These are phyloP conservation scores for Oplegnathus fasciatus DNA, from an alignment of 2,113 vertebrate species.

Conservation along the genomic window DNA sequence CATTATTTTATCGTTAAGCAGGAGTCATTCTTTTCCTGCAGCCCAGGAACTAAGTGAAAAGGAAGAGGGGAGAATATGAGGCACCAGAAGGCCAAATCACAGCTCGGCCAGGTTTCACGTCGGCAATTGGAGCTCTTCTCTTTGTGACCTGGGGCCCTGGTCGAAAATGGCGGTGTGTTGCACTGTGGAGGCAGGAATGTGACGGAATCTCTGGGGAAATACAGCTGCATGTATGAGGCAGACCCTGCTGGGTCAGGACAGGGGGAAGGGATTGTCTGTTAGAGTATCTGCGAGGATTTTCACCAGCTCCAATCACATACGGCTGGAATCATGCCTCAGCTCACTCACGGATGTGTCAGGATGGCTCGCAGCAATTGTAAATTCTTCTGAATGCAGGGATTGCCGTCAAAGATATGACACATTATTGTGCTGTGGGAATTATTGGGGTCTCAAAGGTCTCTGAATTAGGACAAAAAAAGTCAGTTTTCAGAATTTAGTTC, in stretches of 20 bases:
- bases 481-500: background rate
- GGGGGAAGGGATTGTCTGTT: conserved; percentile 39
- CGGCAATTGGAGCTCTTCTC: conserved; percentile 49
- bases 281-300: conserved; percentile 51
- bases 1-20: conserved; percentile 84
- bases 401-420: background rate
- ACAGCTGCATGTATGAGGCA: conserved; percentile 62
- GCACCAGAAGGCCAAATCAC: conserved; percentile 54
- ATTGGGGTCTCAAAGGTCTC: background rate
- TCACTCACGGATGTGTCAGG: conserved; percentile 3
- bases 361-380: background rate
- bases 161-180: conserved; percentile 70
- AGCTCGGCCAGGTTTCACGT: conserved; percentile 31
- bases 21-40: conserved; percentile 72
- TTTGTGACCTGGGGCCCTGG: conserved; percentile 49
- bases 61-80: conserved; percentile 57
- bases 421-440: background rate
- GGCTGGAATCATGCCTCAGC: conserved; percentile 14
- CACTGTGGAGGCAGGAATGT: conserved; percentile 59
- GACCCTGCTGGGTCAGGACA: conserved; percentile 29
- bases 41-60: conserved; percentile 27
- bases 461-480: background rate
- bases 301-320: conserved; percentile 23
- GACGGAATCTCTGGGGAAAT: conserved; percentile 77
- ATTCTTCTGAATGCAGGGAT: background rate